These are phyloP conservation scores for Callyntrura sp. DNA, from an alignment of 2,888 invertebrate species.

Conservation along the genomic window DNA sequence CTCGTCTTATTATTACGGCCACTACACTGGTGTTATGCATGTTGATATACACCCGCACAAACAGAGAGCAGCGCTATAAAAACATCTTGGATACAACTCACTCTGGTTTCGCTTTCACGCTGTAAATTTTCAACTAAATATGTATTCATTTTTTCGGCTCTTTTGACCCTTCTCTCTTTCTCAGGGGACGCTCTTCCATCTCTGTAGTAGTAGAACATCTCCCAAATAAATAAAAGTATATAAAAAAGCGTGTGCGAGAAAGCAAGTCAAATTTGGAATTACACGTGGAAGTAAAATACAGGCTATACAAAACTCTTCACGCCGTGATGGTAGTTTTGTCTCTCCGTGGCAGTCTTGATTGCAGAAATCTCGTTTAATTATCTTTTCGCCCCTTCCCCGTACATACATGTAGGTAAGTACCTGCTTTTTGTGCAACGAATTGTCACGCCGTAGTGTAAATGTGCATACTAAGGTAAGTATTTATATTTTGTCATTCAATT, in stretches of 20 bases:
- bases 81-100: background rate
- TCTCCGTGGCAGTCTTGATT: slow-evolving; percentile 45
- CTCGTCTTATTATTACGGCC: slow-evolving; percentile 51
- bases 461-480: background rate
- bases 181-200: background rate
- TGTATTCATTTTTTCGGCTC: background rate
- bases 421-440: background rate
- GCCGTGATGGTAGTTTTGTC: background rate
- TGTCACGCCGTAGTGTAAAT: too few species aligned
- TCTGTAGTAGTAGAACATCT: background rate
- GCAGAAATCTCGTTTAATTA: slow-evolving; percentile 76
- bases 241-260: slow-evolving; percentile 31
- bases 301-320: too few species aligned
- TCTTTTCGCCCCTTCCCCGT: slow-evolving; percentile 51
- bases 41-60: slow-evolving; percentile 10
- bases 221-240: slow-evolving; percentile 52
- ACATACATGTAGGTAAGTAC: background rate
- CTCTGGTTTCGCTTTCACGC: background rate
- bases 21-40: slow-evolving; percentile 15
- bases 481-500: slow-evolving; percentile 4
- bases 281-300: slow-evolving; percentile 24
- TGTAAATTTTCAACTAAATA: background rate
- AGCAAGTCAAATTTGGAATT: too few species aligned
- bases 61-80: background rate
- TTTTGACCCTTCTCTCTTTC: background rate